Base-by-base conservation (phyloP, 2,797 vertebrate genomes). In the Astyanax mexicanus region DNA sequence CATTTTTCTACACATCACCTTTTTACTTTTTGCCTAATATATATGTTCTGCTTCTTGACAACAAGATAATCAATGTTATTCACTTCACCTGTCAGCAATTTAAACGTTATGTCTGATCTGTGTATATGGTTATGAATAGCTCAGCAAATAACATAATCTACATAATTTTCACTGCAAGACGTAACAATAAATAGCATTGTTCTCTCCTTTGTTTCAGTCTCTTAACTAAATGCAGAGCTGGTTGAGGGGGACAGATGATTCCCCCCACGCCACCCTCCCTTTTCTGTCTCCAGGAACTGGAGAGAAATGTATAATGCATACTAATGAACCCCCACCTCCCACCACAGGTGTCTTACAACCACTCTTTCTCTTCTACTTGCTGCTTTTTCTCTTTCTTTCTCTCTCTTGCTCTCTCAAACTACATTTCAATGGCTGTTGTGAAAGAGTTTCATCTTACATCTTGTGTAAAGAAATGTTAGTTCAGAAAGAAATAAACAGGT, bases 251-350 rank as follows among this genome's bases (percentile, higher is more conserved):
- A 67, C 55, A 68, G 52, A 74, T 72, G 49, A 60, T 58, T 25
- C 52, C 44, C 75, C 75, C 51, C 71, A 60, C 32, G 0, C n/a
- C 57, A 47, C 65, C 64, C 32, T 1, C 69, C 23, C 37, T 64
- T 72, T 69, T 78, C 71, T 70, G 57, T 79, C 71, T 79, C 64
- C 17, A 80, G 68, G 55, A 79, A 72, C 74, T 75, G 64, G 62
- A 65, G 49, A 54, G 74, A 81, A 60, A 75, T 84, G 77, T 80
- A 77, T 74, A 77, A 81, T 78, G 82, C 79, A 84, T 84, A 81
- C 82, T 84, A 84, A 81, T 81, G 80, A 84, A 78, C 65, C 77
- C 67, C 77, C 77, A 77, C 70, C 77, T 79, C 82, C 77, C 77
- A 80, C 51, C 71, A 84, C 80, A 84, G 82, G 82, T 84, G 80